Evolutionary conservation across 2,888 invertebrate species (phyloP).

Genomic region (Abrostola tripartita): DNA sequence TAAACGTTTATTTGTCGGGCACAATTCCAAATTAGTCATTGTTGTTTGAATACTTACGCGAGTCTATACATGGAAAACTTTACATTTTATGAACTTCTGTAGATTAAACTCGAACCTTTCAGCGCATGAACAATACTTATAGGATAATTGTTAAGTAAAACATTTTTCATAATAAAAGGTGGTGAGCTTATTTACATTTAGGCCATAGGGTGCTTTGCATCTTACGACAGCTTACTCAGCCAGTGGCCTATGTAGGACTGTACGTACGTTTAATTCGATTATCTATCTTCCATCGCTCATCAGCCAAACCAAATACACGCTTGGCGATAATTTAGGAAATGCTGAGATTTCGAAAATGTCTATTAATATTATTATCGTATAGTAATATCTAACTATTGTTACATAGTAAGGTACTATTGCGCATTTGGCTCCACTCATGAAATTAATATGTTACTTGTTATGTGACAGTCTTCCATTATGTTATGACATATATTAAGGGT

Average conservation of each 20-base stretch:
- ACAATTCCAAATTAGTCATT: too few species aligned
- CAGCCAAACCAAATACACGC: slow-evolving; percentile 12
- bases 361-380: background rate
- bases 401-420: slow-evolving; percentile 26
- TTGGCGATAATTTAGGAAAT: slow-evolving; percentile 22
- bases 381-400: background rate
- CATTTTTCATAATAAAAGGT: too few species aligned
- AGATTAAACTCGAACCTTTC: too few species aligned
- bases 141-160: too few species aligned
- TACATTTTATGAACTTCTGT: too few species aligned
- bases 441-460: slow-evolving; percentile 11
- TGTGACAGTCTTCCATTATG: slow-evolving; percentile 14
- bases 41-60: too few species aligned
- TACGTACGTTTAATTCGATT: background rate
- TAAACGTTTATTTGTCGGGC: too few species aligned
- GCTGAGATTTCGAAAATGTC: slow-evolving; percentile 9
- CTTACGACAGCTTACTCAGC: too few species aligned
- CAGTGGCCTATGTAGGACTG: background rate
- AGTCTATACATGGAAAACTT: too few species aligned
- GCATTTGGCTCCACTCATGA: slow-evolving; percentile 50
- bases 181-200: too few species aligned
- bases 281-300: slow-evolving; percentile 6
- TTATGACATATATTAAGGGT: slow-evolving; percentile 4
- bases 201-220: too few species aligned
- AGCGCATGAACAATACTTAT: too few species aligned